Conservation (phyloP, 2,888 invertebrate genomes). For the Proisotoma minuta region DNA sequence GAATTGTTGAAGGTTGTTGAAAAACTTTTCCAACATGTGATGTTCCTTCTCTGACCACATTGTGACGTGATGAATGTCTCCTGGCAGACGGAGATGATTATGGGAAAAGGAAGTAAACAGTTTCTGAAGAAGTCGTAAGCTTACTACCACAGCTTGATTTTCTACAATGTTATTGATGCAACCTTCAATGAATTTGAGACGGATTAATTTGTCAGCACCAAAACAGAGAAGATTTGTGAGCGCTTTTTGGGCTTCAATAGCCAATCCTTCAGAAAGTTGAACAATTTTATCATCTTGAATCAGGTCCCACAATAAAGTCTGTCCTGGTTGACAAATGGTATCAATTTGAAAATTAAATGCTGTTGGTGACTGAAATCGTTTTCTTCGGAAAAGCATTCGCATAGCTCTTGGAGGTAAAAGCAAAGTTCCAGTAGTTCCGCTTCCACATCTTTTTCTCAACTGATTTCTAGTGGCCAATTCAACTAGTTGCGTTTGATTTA, state of each 20-base stretch:
- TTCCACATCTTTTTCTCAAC: constrained; percentile 28
- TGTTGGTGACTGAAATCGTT: constrained; percentile 39
- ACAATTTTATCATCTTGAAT: constrained; percentile 85
- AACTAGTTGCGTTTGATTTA: constrained; percentile 55
- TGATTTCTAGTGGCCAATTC: constrained; percentile 61
- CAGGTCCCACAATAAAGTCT: constrained; percentile 89
- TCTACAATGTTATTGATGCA: constrained; percentile 82
- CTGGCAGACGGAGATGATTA: constrained; percentile 64
- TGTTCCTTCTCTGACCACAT: constrained; percentile 91
- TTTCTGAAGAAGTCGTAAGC: constrained; percentile 80
- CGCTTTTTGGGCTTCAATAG: constrained; percentile 89
- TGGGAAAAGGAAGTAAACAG: constrained; percentile 74
- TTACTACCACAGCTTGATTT: constrained; percentile 84
- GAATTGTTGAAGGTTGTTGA: constrained; percentile 77
- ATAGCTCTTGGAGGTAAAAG: constrained; percentile 31
- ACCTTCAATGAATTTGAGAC: constrained; percentile 92
- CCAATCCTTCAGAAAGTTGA: constrained; percentile 81
- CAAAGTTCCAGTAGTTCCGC: neutral
- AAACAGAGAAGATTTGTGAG: constrained; percentile 83
- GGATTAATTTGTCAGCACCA: constrained; percentile 80
- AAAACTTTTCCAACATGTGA: constrained; percentile 88
- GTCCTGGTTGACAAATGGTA: constrained; percentile 83
- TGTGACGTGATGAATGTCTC: constrained; percentile 57
- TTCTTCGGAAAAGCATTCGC: constrained; percentile 37
- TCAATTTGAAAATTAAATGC: constrained; percentile 51